Conservation (phyloP, 2,888 invertebrate species). For the Uropetala carovei region DNA sequence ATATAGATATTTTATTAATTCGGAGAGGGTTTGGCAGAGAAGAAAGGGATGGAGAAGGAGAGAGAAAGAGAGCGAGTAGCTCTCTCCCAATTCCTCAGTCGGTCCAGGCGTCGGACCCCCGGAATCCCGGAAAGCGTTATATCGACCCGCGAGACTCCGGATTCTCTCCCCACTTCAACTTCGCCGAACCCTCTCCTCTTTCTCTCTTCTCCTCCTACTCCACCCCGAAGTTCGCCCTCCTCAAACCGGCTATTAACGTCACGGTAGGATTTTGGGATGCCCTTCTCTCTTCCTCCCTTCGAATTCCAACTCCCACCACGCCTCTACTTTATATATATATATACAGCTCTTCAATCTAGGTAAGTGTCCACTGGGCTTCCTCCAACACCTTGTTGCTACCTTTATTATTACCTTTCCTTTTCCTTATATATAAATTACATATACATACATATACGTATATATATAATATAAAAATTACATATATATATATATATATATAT, state of each 20-base stretch:
- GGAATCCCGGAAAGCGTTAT: slow-evolving; percentile 56
- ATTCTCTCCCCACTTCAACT: background rate
- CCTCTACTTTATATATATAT: too few species aligned
- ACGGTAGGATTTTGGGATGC: background rate
- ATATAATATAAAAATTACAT: too few species aligned
- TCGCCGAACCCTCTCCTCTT: background rate
- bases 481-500: too few species aligned
- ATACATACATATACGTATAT: too few species aligned
- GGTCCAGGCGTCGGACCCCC: slow-evolving; percentile 47
- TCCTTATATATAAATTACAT: too few species aligned
- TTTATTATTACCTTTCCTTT: too few species aligned
- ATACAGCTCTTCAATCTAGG: too few species aligned
- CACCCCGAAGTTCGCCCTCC: background rate
- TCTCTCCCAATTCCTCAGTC: background rate
- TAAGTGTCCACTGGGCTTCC: too few species aligned
- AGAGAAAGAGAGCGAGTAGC: background rate
- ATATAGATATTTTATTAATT: too few species aligned
- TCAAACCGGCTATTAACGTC: slow-evolving; percentile 56
- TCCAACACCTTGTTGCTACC: too few species aligned
- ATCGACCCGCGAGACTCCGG: slow-evolving; percentile 31
- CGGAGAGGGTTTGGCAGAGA: too few species aligned
- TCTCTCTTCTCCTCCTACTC: background rate
- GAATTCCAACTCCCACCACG: background rate
- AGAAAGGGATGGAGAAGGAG: too few species aligned
- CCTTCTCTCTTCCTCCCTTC: background rate